Evolutionary conservation across 2,797 vertebrate species (phyloP), one percentile per base, ranked within the genome.

Genomic region (Girardinus metallicus): DNA sequence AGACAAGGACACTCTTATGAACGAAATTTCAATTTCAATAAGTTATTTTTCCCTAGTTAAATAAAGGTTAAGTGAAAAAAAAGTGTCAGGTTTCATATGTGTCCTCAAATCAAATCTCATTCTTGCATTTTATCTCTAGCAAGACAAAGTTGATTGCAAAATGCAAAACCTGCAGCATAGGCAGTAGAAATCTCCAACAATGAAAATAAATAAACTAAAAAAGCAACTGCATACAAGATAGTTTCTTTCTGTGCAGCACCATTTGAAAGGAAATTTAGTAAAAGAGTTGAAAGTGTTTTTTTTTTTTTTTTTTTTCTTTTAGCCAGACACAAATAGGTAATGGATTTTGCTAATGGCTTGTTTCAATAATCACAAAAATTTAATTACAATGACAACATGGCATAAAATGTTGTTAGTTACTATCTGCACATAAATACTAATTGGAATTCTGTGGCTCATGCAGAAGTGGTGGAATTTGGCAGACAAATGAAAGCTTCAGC

Each of bases 341-440:
- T 73, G 4, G 41, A 23, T 82, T 83, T 73, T 77, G 60, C 73
- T 46, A 6, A 2, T 21, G 74, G 23, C 39, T 10, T 60, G 60
- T 68, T 86, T 82, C 81, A 29, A 88, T 43, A 73, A 81, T 43
- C 73, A 80, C 57, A 78, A 74, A 5, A 87, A 84, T 82, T 79
- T 72, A 74, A 84, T 86, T 70, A 71, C 34, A 77, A 29, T 55
- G 68, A 79, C 80, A 75, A 76, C 66, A 80, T 34, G 76, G 8
- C 26, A 21, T 62, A 43, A 80, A 79, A 79, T 16, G 12, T 16
- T 71, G 68, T 5, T 71, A 47, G 41, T 55, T 62, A 46, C 31
- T 2, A 11, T 43, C 62, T 15, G 18, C 31, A 6, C 11, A 66
- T 12, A 49, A 71, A 77, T 80, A 26, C 34, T 36, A 71, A 47